Evolutionary conservation across 2,888 invertebrate species (phyloP).

Genomic region (Agelastica alni): DNA sequence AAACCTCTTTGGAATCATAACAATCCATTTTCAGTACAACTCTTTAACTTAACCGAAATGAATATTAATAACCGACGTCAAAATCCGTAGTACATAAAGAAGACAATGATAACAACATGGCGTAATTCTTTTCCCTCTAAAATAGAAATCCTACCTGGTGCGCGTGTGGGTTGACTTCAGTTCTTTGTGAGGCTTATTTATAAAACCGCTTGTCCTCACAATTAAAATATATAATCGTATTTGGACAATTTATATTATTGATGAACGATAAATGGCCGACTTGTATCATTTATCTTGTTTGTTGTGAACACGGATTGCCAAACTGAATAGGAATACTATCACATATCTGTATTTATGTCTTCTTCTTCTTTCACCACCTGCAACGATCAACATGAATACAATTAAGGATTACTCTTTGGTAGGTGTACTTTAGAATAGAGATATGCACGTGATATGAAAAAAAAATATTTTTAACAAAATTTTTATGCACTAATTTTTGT

Average conservation of each 20-base stretch:
- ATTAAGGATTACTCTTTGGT: conserved; percentile 1
- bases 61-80: conserved; percentile 39
- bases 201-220: conserved; percentile 57
- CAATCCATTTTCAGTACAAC: too few species aligned
- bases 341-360: conserved; percentile 30
- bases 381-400: conserved; percentile 32
- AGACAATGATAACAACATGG: conserved; percentile 37
- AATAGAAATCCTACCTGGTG: conserved; percentile 44
- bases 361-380: conserved; percentile 34
- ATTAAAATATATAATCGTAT: conserved; percentile 58
- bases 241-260: conserved; percentile 58
- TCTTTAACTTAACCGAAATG: conserved; percentile 23
- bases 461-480: too few species aligned
- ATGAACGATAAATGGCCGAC: conserved; percentile 53
- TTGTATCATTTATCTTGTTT: conserved; percentile 52
- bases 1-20: too few species aligned
- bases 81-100: background rate
- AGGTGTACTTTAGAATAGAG: too few species aligned
- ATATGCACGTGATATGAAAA: too few species aligned
- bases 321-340: conserved; percentile 42
- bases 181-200: conserved; percentile 52
- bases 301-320: conserved; percentile 45
- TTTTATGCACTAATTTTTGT: too few species aligned
- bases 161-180: conserved; percentile 50
- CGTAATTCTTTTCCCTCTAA: conserved; percentile 30